Evolutionary conservation across 2,797 vertebrate genomes (phyloP).

Genomic region (Synanceia verrucosa): DNA sequence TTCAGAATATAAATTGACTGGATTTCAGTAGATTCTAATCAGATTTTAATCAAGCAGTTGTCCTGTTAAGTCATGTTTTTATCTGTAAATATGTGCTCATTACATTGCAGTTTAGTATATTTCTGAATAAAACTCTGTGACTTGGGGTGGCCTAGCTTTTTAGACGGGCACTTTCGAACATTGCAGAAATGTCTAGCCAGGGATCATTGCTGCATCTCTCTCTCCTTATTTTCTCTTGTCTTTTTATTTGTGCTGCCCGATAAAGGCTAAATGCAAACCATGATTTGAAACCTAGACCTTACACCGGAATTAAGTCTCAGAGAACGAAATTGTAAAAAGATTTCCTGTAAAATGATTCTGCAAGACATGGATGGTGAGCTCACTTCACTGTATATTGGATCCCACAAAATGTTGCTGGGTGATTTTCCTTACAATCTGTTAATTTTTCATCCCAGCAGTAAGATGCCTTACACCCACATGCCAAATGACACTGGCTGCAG

Average conservation of each 20-base stretch:
- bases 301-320: background rate
- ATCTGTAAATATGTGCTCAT: background rate
- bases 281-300: background rate
- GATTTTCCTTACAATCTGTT: background rate
- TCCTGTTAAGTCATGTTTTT: background rate
- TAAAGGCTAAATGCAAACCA: background rate
- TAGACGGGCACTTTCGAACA: too few relatives aligned
- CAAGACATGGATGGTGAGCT: background rate
- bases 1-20: background rate
- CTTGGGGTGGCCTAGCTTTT: background rate
- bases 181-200: background rate
- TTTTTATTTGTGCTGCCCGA: background rate
- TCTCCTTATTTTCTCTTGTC: background rate
- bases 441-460: slow-evolving; percentile 16
- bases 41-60: background rate
- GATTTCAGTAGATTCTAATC: background rate
- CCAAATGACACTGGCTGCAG: slow-evolving; percentile 33
- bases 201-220: background rate
- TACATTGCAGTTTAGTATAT: background rate
- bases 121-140: background rate
- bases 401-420: background rate
- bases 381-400: background rate
- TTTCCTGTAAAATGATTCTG: background rate
- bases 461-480: slow-evolving; percentile 27
- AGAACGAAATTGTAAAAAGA: background rate